Base-by-base conservation (phyloP, 2,113 vertebrate genomes). In the Pipra filicauda region DNA sequence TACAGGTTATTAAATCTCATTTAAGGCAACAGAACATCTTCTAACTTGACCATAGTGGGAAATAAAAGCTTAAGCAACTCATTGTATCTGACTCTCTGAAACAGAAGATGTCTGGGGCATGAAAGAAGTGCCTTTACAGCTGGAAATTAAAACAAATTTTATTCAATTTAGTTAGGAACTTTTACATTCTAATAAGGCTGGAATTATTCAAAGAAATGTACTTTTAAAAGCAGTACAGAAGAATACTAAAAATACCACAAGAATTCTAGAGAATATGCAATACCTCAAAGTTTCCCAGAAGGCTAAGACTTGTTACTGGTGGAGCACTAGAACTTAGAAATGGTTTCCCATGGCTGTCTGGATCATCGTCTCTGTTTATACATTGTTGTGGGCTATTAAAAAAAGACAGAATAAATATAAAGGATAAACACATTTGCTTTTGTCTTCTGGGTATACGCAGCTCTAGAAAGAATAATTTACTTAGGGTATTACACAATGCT, bases 231-330 rank as follows among this genome's bases (percentile, higher is more conserved):
- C 52, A 75, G 35, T 82, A 75, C 61, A 89, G 41, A 91, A 71
- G 48, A 89, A 85, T 28, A 95, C 52, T 89, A 92, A 89, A 85
- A 94, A 94, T 61, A 92, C 82, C 84, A 93, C 91, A 94, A 74
- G 46, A 89, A 66, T 95, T 95, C 61, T 54, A 81, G 30, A 93
- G 70, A 94, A 91, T 69, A 89, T 88, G 89, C 69, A 97, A 75
- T 99, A 99, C 99, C 99, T 99, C 99, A 98, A 99, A 99, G 98
- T 99, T 99, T 97, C 99, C 99, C 97, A 99, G 98, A 92, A 99
- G 98, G 97, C 99, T 99, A 96, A 99, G 99, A 98, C 98, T 99
- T 95, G 98, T 98, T 96, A 98, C 98, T 89, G 99, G 98, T 95
- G 99, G 99, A 97, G 99, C 99, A 85, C 99, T 99, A 94, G 98